Percentiles rank a stretch among this genome's conserved stretches.
These are phyloP conservation scores for Myotis yumanensis DNA, from an alignment of 2,113 vertebrate genomes.

Conservation along the genomic window DNA sequence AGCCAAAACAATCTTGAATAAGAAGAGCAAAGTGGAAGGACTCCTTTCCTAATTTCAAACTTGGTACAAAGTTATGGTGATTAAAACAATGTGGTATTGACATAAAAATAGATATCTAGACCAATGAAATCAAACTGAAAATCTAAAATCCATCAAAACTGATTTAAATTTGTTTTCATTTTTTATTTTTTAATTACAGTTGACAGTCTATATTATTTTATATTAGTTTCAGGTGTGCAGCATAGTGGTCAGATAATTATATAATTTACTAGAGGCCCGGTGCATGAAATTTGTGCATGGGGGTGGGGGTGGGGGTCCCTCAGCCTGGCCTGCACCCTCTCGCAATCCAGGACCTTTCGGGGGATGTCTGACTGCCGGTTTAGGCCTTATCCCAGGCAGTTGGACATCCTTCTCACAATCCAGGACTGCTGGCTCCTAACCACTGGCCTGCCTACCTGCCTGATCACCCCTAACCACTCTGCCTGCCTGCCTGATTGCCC, in stretches of 20 bases:
- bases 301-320: no score
- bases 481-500: no score
- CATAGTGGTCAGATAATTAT: not conserved
- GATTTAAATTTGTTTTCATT: not conserved
- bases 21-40: not conserved
- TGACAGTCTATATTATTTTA: not conserved
- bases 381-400: no score
- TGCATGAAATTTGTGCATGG: no score
- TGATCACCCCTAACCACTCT: no score
- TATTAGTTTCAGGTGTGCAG: not conserved
- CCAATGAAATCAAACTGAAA: not conserved
- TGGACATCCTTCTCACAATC: no score
- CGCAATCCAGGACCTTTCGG: no score
- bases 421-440: no score
- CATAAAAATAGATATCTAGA: not conserved
- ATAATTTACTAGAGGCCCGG: not conserved
- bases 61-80: not conserved
- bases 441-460: no score
- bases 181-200: not conserved
- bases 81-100: not conserved
- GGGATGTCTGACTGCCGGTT: no score
- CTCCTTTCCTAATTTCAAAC: not conserved
- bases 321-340: no score
- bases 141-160: not conserved
- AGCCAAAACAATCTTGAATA: not conserved